Base-by-base conservation (phyloP, 2,113 vertebrate genomes). In the Archilochus colubris region DNA sequence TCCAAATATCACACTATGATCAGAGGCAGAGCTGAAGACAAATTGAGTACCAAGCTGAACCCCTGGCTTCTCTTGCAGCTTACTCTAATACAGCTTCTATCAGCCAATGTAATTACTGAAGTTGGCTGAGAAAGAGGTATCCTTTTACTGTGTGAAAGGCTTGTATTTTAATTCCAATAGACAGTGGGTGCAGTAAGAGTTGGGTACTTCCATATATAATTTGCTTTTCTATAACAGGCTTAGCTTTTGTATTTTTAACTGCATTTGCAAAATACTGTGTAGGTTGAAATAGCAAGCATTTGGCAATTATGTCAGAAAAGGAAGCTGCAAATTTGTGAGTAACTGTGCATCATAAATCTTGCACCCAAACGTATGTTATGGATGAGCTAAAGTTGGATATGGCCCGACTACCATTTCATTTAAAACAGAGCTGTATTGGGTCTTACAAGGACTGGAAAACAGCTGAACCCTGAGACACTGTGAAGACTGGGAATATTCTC, bases 401-500 rank as follows among this genome's bases (percentile, higher is more conserved):
- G 5, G 8, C 36, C 51, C 4, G 62, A 80, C n/a, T 73, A 89
- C 28, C 5, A 10, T 84, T 89, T 82, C 0, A 0, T 82, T 96
- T 78, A 30, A 82, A 81, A 54, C 31, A 53, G 16, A 62, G 12
- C 69, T 85, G 21, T 46, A 2, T 46, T 88, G 46, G 14, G 27
- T 69, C 90, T 88, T 85, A 82, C 22, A 82, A 69, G 59, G 63
- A 51, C 51, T 55, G 31, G 43, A 33, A 24, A 76, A 15, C 38
- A n/a, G 82, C 59, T 50, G 63, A 91, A 78, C 43, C 46, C 51
- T 93, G 85, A 94, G 90, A 96, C 91, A 76, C 38, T 61, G 53
- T 38, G 36, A 79, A 53, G 91, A 64, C 70, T 87, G 50, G n/a
- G 68, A 91, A 85, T 85, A 86, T 63, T 83, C 27, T 27, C 14